These are phyloP conservation scores for Anhinga anhinga DNA, from an alignment of 2,113 vertebrate genomes.

Conservation along the genomic window DNA sequence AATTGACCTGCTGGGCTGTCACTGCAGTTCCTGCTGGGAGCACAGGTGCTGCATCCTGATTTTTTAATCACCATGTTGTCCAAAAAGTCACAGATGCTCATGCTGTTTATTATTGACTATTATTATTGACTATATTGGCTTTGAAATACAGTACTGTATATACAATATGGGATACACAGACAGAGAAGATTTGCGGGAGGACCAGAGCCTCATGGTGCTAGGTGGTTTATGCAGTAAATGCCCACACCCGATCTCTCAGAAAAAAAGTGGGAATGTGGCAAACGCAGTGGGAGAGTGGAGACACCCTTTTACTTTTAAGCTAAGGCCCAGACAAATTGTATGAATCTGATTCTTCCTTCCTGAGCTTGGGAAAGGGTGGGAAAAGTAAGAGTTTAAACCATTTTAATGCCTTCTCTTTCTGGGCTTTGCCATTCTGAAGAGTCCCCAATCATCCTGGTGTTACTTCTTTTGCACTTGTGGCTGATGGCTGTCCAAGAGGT, in stretches of 20 bases:
- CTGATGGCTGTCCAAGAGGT: not conserved
- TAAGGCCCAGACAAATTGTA: not conserved
- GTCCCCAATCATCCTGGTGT: not conserved
- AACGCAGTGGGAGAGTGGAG: not conserved
- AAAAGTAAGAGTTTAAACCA: not conserved
- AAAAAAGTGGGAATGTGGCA: not conserved
- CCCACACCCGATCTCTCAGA: not conserved
- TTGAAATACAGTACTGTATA: not conserved
- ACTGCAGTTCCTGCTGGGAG: not conserved
- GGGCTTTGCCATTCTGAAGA: not conserved
- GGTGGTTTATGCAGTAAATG: not conserved
- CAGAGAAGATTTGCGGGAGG: not conserved
- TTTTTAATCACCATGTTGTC: not conserved
- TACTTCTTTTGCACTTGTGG: not conserved
- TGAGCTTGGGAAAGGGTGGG: not conserved
- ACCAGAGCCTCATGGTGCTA: not conserved
- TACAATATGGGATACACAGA: not conserved
- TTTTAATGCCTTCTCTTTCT: not conserved
- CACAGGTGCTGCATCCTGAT: not conserved
- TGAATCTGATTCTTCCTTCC: not conserved
- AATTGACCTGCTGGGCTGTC: not conserved
- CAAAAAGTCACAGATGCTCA: not conserved
- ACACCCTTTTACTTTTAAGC: not conserved
- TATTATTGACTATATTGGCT: not conserved
- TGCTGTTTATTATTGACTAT: not conserved